Conservation (phyloP, 2,113 vertebrate genomes). For the Daboia siamensis region DNA sequence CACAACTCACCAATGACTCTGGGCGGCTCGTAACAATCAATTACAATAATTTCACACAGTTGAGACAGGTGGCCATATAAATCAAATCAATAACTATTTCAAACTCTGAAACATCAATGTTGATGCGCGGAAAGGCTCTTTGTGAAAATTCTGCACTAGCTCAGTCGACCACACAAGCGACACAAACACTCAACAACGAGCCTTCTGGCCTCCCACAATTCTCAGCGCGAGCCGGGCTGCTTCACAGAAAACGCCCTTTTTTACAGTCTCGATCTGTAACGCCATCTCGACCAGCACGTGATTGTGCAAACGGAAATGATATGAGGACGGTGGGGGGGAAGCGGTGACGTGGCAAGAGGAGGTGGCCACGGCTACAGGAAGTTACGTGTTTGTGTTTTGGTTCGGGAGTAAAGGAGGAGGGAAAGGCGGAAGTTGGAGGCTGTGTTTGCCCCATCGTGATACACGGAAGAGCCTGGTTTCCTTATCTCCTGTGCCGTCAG, state of each 20-base stretch:
- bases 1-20: not conserved
- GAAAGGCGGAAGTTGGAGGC: conserved; percentile 56
- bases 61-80: not conserved
- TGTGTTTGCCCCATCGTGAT: conserved; percentile 33
- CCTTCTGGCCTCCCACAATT: not conserved
- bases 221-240: not conserved
- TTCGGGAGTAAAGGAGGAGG: conserved; percentile 28
- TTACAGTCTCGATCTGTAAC: not conserved
- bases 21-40: not conserved
- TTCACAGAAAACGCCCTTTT: too few species aligned
- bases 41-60: not conserved
- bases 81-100: not conserved
- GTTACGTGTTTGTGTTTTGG: conserved; percentile 58
- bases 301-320: conserved; percentile 31
- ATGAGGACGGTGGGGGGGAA: not conserved
- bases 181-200: accelerated
- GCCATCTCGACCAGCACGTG: not conserved
- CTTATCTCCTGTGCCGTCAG: not conserved
- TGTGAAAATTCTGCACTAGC: not conserved
- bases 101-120: not conserved
- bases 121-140: not conserved
- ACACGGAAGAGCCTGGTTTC: conserved; percentile 43
- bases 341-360: conserved; percentile 35
- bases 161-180: not conserved
- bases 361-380: conserved; percentile 44